Evolutionary conservation across 2,797 vertebrate species (phyloP), one percentile per base, ranked within the genome.

Genomic region (Aplochiton taeniatus): DNA sequence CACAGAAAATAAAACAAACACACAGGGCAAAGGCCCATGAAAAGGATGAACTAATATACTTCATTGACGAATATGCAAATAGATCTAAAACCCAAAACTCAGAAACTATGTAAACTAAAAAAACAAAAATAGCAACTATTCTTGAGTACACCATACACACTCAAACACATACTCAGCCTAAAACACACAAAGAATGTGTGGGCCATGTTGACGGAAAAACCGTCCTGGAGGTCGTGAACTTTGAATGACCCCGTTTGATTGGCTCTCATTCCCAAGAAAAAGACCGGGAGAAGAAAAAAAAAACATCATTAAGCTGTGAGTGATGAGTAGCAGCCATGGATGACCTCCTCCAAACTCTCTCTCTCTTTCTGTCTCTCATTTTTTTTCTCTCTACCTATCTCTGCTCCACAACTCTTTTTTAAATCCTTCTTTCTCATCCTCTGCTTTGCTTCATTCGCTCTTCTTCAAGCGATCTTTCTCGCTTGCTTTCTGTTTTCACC

Each of bases 211-310:
- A 75, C 83, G 78, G 79, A 84, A 78, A 53, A 76, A 83, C 94
- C 95, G 95, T 97, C 97, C 96, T 98, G 95, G 95, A 94, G 93
- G 93, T 95, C 92, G 91, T 98, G 96, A 98, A 97, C 97, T 98
- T 93, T 92, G 88, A 83, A 92, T 95, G 95, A 98, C 96, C 96
- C 93, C 83, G 66, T 92, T 91, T 95, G 95, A 96, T 96, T 95
- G 95, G 95, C 92, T 91, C 93, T 89, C 90, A 90, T 94, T 94
- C 91, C 91, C 80, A 81, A 62, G 56, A 79, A 85, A 83, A 83
- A 84, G 79, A 77, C 61, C 73, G 72, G 83, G 84, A 82, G 64
- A 81, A 53, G 73, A 58, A 88, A 89, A 90, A 93, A 93, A 94
- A 91, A 88, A 94, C 94, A 94, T 96, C 96, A 98, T 98, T 98